Conservation (phyloP, 2,113 vertebrate genomes). For the Condylura cristata region DNA sequence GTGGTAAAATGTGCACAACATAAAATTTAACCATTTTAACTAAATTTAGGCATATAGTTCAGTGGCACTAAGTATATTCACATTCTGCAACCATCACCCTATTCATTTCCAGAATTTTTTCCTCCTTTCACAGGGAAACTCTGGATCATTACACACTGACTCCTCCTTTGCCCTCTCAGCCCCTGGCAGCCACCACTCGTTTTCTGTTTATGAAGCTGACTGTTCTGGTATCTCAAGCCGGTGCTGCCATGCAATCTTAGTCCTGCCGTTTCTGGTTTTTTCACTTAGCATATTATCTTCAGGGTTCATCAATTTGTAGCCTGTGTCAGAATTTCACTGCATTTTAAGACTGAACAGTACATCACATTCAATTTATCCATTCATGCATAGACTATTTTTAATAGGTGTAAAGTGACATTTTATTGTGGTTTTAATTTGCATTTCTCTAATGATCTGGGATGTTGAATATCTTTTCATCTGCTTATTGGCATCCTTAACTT, state of each 20-base stretch:
- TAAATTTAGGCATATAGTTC: background rate
- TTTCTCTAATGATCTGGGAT: background rate
- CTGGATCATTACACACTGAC: background rate
- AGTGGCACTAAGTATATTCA: background rate
- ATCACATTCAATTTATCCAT: background rate
- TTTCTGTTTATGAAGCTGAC: background rate
- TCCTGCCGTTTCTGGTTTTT: background rate
- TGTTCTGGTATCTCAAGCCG: background rate
- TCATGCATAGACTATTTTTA: background rate
- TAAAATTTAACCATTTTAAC: slow-evolving; percentile 1
- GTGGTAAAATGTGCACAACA: background rate
- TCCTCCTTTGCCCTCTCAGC: background rate
- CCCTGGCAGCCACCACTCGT: background rate
- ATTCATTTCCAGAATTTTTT: background rate
- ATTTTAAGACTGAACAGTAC: background rate
- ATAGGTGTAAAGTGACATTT: background rate
- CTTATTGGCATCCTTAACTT: background rate
- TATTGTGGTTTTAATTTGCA: background rate
- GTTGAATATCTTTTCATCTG: background rate
- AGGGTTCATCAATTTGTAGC: background rate
- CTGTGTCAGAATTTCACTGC: background rate
- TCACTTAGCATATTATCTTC: background rate
- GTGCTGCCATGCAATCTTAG: background rate
- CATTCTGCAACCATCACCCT: background rate
- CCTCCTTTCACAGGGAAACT: background rate